Evolutionary conservation across 2,113 vertebrate species (phyloP).

Genomic region (Willisornis vidua): DNA sequence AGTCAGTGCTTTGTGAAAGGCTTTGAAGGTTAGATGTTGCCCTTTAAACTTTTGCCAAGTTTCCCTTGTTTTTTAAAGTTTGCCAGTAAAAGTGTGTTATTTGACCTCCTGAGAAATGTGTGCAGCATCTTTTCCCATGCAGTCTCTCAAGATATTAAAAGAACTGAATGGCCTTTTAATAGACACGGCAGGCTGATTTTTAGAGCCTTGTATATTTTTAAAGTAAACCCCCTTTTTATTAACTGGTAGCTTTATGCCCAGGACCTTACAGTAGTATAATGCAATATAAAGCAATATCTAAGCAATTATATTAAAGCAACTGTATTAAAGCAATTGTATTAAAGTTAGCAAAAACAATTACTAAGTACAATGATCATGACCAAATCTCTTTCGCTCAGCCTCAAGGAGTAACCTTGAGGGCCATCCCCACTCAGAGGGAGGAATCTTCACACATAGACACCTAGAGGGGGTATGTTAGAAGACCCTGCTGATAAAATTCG

Average conservation of each 20-base stretch:
- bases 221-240: neutral
- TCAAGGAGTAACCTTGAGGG: neutral
- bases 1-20: too few species aligned
- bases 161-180: neutral
- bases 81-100: neutral
- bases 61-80: too few species aligned
- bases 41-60: too few species aligned
- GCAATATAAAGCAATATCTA: neutral
- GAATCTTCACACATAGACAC: too few species aligned
- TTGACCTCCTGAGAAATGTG: neutral
- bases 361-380: neutral
- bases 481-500: neutral
- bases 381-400: accelerated
- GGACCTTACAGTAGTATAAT: neutral
- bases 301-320: neutral
- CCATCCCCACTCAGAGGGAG: accelerated
- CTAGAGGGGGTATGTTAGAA: too few species aligned
- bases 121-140: neutral
- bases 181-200: neutral
- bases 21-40: too few species aligned
- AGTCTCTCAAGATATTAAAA: neutral
- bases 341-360: neutral
- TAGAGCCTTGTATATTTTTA: too few species aligned
- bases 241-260: neutral
- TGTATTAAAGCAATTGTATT: neutral